phyloP scores from a whole-genome alignment of 2,888 invertebrate genomes.

The Andrena minutula region DNA sequence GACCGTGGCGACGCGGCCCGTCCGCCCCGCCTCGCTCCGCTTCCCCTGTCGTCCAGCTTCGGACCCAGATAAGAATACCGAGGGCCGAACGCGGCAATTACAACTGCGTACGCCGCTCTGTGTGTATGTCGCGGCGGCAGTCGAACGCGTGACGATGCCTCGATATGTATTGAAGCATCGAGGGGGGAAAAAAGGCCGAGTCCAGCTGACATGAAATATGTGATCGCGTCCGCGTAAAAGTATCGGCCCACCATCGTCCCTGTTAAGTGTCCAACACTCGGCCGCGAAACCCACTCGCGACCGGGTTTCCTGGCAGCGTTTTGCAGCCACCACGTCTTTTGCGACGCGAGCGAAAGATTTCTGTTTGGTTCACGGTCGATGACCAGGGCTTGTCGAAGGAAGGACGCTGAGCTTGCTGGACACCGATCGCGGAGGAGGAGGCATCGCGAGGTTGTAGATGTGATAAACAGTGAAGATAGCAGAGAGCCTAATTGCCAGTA shows the following conservation, averaged over 20 bases:
- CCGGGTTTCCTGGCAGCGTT: conserved; percentile 65
- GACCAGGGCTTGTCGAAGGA: background rate
- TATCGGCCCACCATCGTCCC: conserved; percentile 79
- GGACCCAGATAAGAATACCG: conserved; percentile 71
- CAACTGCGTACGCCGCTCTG: conserved; percentile 45
- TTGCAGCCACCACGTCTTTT: conserved; percentile 42
- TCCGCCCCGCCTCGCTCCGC: conserved; percentile 35
- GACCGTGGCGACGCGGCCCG: conserved; percentile 66
- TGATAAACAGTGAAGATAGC: too few species aligned
- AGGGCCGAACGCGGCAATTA: conserved; percentile 71
- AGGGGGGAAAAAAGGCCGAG: conserved; percentile 50
- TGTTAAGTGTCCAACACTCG: conserved; percentile 69
- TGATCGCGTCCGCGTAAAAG: conserved; percentile 75
- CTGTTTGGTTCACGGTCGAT: conserved; percentile 11
- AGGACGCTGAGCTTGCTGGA: background rate
- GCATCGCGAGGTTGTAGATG: too few species aligned
- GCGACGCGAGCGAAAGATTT: conserved; percentile 46
- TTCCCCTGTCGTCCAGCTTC: conserved; percentile 40
- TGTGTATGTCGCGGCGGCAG: conserved; percentile 12
- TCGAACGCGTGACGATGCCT: conserved; percentile 40
- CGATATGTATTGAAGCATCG: conserved; percentile 34
- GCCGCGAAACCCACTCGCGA: conserved; percentile 71
- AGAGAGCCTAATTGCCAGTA: too few species aligned
- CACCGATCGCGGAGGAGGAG: too few species aligned
- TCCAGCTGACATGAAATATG: conserved; percentile 79